Evolutionary conservation across 2,113 vertebrate species (phyloP).

Genomic region (Hippocampus barbouri): DNA sequence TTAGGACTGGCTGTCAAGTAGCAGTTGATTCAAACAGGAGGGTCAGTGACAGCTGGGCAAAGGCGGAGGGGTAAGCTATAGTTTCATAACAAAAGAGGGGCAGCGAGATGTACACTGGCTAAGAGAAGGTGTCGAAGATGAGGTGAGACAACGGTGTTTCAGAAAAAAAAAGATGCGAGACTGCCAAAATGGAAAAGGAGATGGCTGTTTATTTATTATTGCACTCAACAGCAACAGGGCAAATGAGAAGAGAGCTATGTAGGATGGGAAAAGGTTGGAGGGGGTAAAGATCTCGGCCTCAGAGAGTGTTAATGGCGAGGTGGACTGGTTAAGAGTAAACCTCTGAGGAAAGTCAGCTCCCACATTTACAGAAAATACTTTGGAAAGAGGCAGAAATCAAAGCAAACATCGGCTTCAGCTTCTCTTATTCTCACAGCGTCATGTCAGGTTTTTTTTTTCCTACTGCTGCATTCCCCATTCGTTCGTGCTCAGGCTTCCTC

Average conservation of each 20-base stretch:
- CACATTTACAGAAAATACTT: slow-evolving; percentile 53
- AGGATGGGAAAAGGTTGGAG: slow-evolving; percentile 50
- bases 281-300: slow-evolving; percentile 59
- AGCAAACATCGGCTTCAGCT: slow-evolving; percentile 37
- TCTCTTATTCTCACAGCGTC: slow-evolving; percentile 31
- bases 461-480: slow-evolving; percentile 22
- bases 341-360: slow-evolving; percentile 43
- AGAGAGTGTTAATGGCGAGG: slow-evolving; percentile 60
- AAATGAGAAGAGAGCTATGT: slow-evolving; percentile 57
- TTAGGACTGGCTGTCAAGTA: slow-evolving; percentile 79
- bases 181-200: slow-evolving; percentile 56
- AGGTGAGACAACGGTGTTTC: slow-evolving; percentile 55
- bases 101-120: slow-evolving; percentile 52
- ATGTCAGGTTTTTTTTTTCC: slow-evolving; percentile 24
- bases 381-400: slow-evolving; percentile 32
- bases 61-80: slow-evolving; percentile 32
- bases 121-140: slow-evolving; percentile 66
- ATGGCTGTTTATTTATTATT: slow-evolving; percentile 68
- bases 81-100: slow-evolving; percentile 68
- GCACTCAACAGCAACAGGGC: slow-evolving; percentile 50
- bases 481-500: slow-evolving; percentile 28
- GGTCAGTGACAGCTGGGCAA: slow-evolving; percentile 52
- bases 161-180: slow-evolving; percentile 50
- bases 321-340: slow-evolving; percentile 49
- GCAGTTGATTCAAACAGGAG: slow-evolving; percentile 69